Conservation (phyloP, 2,113 vertebrate species). For the Emberiza fucata region DNA sequence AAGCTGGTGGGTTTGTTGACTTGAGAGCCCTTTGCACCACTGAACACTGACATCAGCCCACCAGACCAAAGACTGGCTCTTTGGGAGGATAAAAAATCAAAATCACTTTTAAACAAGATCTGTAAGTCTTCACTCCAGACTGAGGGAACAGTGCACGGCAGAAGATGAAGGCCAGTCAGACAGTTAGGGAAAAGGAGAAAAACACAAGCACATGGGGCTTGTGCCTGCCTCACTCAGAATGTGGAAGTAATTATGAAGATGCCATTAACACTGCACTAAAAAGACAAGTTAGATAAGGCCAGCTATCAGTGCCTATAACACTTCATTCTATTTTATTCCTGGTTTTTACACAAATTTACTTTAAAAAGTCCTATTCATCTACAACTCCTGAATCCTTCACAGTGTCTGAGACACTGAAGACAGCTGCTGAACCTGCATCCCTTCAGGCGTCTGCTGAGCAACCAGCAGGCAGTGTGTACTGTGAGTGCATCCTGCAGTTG, state of each 20-base stretch:
- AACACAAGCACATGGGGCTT: not conserved
- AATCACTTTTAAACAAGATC: not conserved
- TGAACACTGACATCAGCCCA: not conserved
- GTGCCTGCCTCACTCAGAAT: not conserved
- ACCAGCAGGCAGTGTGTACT: accelerated
- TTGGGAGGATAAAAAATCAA: not conserved
- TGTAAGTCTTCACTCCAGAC: not conserved
- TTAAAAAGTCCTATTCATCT: not conserved
- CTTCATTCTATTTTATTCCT: not conserved
- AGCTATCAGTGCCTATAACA: not conserved
- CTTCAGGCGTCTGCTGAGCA: not conserved
- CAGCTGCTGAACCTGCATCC: not conserved
- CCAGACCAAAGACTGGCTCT: not conserved
- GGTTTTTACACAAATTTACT: not conserved
- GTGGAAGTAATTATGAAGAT: not conserved
- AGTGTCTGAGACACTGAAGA: not conserved
- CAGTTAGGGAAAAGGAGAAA: not conserved
- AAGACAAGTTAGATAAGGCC: not conserved
- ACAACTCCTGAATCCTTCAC: not conserved
- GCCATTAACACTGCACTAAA: not conserved
- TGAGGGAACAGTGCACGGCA: not conserved
- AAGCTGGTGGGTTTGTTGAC: not conserved
- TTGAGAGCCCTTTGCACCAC: not conserved
- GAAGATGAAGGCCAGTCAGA: not conserved
- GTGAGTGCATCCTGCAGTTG: accelerated